A percentile compares a stretch with the other conserved stretches of the same genome.
These are phyloP conservation scores for Nymphalis urticae DNA, from an alignment of 2,888 invertebrate species.

Conservation along the genomic window DNA sequence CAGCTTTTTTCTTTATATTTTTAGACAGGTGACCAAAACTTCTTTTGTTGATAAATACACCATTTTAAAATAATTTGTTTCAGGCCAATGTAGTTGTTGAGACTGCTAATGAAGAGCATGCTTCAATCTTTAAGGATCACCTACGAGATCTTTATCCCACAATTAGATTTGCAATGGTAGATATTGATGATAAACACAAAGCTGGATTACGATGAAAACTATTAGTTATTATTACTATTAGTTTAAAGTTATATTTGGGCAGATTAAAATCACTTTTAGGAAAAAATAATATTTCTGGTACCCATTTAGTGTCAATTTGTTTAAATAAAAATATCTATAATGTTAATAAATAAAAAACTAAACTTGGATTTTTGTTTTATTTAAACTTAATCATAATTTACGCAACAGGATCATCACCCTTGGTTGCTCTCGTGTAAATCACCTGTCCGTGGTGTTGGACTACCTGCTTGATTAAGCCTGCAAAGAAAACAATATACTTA, in stretches of 20 bases:
- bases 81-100: constrained; percentile 75
- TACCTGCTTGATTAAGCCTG: constrained; percentile 96
- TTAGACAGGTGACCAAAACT: background rate
- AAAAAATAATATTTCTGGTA: too few species aligned
- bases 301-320: too few species aligned
- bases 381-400: constrained; percentile 80
- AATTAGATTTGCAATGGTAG: constrained; percentile 60
- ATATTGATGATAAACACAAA: constrained; percentile 60
- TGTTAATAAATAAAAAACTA: constrained; percentile 26
- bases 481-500: constrained; percentile 41
- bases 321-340: background rate
- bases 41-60: too few species aligned
- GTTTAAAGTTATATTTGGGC: background rate
- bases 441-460: constrained; percentile 98
- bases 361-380: constrained; percentile 60
- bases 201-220: constrained; percentile 15
- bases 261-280: too few species aligned
- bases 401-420: constrained; percentile 93
- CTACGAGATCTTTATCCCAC: constrained; percentile 62
- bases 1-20: too few species aligned
- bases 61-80: constrained; percentile 33
- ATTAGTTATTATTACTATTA: too few species aligned
- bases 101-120: constrained; percentile 67
- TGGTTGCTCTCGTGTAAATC: constrained; percentile 98
- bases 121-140: constrained; percentile 59